Conservation (phyloP, 2,888 invertebrate species). For the Allophyes oxyacanthae region DNA sequence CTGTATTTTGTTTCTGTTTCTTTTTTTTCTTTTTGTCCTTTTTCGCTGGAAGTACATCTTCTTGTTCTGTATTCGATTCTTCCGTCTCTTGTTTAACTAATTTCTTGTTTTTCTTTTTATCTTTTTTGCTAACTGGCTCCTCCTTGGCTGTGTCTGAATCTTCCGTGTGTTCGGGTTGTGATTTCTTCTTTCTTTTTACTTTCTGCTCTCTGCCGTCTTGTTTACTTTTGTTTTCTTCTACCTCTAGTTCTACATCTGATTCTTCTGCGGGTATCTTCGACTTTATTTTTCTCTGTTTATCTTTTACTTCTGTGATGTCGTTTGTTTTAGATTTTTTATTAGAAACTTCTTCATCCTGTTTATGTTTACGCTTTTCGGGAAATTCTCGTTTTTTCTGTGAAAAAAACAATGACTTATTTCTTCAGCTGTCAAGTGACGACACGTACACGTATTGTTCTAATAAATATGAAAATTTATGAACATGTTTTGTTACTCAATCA, state of each 20-base stretch:
- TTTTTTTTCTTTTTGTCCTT: constrained; percentile 36
- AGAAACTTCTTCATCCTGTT: constrained; percentile 14
- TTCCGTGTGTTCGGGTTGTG: background rate
- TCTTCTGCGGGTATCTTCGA: constrained; percentile 12
- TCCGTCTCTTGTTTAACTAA: constrained; percentile 22
- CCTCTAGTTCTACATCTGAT: constrained; percentile 7
- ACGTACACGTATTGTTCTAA: too few species aligned
- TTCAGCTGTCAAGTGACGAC: too few species aligned
- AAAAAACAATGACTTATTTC: background rate
- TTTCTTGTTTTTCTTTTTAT: constrained; percentile 41
- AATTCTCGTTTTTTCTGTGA: constrained; percentile 63
- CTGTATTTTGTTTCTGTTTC: constrained; percentile 33
- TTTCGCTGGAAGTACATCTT: constrained; percentile 13
- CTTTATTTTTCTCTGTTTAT: constrained; percentile 19
- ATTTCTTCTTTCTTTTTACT: constrained; percentile 16
- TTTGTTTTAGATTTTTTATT: constrained; percentile 38
- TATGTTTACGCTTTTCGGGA: constrained; percentile 59
- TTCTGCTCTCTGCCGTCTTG: constrained; percentile 5
- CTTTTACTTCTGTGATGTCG: constrained; percentile 21
- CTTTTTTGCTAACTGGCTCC: constrained; percentile 28
- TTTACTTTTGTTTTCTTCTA: background rate
- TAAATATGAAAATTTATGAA: too few species aligned
- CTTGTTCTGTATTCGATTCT: constrained; percentile 17
- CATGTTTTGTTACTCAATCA: too few species aligned
- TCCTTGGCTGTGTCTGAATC: constrained; percentile 17